These are phyloP conservation scores for Acropora tenuis DNA, from an alignment of 64 coral and sea anemone genomes.

Conservation along the genomic window DNA sequence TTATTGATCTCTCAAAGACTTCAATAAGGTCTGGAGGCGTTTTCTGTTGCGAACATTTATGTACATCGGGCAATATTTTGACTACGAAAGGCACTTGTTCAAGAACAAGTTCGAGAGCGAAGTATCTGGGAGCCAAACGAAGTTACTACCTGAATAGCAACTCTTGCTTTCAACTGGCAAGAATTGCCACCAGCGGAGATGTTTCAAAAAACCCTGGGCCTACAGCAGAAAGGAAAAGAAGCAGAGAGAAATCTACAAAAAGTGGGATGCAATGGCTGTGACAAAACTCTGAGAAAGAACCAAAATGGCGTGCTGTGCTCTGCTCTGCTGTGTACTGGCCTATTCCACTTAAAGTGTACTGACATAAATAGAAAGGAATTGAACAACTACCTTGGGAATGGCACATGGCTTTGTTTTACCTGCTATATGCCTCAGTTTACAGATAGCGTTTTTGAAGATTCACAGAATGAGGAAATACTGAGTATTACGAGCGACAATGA, in stretches of 20 bases:
- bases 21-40: too few species aligned
- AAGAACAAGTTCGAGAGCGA: too few species aligned
- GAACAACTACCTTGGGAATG: background rate
- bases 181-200: background rate
- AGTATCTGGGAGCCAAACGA: too few species aligned
- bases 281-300: background rate
- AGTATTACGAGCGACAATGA: background rate
- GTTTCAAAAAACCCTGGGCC: background rate
- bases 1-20: too few species aligned
- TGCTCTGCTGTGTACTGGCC: too few species aligned
- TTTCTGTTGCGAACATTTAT: too few species aligned
- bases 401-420: constrained; percentile 32
- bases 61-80: too few species aligned
- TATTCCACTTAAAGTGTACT: background rate
- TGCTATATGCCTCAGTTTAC: constrained; percentile 10
- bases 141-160: too few species aligned
- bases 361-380: background rate
- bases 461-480: constrained; percentile 18
- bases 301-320: too few species aligned
- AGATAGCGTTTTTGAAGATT: constrained; percentile 1
- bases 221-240: background rate
- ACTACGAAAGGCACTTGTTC: too few species aligned
- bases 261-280: background rate
- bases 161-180: too few species aligned
- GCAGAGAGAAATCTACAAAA: background rate